Evolutionary conservation across 2,113 vertebrate genomes (phyloP).

Genomic region (Pavo muticus): DNA sequence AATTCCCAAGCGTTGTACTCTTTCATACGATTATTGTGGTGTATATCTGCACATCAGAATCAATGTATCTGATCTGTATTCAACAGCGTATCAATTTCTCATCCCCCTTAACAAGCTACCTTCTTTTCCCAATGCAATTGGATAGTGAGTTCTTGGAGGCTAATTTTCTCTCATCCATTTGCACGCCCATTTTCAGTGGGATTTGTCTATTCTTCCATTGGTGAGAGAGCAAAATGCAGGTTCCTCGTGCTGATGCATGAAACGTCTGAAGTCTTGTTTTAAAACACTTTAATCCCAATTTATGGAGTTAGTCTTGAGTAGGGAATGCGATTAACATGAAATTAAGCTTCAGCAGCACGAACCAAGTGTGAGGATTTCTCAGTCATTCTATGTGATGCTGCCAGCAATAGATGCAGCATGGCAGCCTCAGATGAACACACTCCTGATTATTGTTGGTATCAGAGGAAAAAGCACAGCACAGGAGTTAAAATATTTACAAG

Average conservation of each 20-base stretch:
- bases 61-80: conserved; percentile 42
- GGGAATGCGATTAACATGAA: background rate
- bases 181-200: background rate
- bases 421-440: background rate
- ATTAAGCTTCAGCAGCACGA: background rate
- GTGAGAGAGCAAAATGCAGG: background rate
- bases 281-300: background rate
- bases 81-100: conserved; percentile 20
- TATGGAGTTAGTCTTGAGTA: background rate
- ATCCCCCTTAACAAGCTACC: background rate
- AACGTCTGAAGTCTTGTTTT: background rate
- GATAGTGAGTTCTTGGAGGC: background rate
- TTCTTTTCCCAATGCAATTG: background rate
- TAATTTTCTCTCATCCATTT: background rate
- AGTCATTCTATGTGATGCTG: background rate
- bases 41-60: conserved; percentile 20
- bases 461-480: background rate
- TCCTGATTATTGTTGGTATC: background rate
- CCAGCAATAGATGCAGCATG: background rate
- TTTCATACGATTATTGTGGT: background rate
- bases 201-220: background rate
- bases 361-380: background rate
- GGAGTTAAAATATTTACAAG: conserved; percentile 25
- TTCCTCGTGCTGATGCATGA: background rate
- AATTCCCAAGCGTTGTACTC: background rate